phyloP scores from a whole-genome alignment of 2,113 vertebrate species.

The Jaculus jaculus region DNA sequence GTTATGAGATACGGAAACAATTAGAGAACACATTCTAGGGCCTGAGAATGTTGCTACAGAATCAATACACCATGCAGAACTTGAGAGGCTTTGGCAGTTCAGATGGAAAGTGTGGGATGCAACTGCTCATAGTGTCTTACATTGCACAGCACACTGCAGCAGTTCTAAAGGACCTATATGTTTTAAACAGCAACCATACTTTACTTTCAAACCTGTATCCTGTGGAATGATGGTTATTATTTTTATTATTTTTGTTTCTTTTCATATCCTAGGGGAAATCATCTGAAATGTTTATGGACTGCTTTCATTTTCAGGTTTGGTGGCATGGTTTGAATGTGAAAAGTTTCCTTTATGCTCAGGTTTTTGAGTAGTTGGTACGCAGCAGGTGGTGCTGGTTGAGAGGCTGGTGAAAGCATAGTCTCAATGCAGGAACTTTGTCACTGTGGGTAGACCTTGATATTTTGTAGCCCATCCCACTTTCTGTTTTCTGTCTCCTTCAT shows the following conservation, averaged over 20 bases:
- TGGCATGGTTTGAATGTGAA: no score
- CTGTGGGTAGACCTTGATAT: no score
- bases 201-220: not conserved
- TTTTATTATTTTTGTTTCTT: slow-evolving; percentile 31
- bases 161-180: slow-evolving; percentile 31
- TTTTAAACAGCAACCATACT: slow-evolving; percentile 26
- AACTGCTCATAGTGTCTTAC: slow-evolving; percentile 34
- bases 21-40: slow-evolving; percentile 70
- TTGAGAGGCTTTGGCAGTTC: slow-evolving; percentile 61
- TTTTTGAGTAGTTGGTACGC: no score
- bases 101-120: slow-evolving; percentile 64
- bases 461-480: no score
- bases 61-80: slow-evolving; percentile 65
- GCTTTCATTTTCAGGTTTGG: not conserved
- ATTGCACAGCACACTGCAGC: slow-evolving; percentile 41
- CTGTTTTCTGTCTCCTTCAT: not conserved
- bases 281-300: slow-evolving; percentile 60
- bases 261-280: slow-evolving; percentile 55
- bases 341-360: no score
- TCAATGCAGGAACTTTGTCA: no score
- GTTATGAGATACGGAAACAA: slow-evolving; percentile 78
- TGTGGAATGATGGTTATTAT: not conserved
- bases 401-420: no score
- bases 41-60: slow-evolving; percentile 16
- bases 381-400: no score